Evolutionary conservation across 1,140 invertebrate species (phyloP), one percentile per base, ranked within the genome.

Genomic region (Uloborus diversus): DNA sequence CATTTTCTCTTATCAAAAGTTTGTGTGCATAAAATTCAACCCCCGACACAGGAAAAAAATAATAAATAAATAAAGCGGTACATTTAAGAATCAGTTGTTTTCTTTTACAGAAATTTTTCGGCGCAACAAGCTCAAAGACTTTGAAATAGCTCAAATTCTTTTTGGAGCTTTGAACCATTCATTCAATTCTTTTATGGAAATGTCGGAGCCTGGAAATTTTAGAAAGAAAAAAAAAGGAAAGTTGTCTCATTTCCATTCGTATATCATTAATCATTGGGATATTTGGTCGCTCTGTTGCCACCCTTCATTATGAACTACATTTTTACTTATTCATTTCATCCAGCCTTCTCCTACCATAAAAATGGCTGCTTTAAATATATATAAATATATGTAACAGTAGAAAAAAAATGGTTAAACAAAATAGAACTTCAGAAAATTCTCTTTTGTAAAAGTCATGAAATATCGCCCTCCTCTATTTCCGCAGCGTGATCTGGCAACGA

Each of bases 401-500:
- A 69, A 30, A 27, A 69, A 3, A 51, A 33, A 14, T 25, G n/a
- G 28, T 35, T 25, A 69, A 56, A 51, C 0, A 13, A 37, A 35
- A 68, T 69, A 56, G 47, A 71, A 73, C 69, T 73, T 56, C 17
- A 35, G 71, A 75, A 75, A 42, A 64, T 75, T 47, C 33, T 30
- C 30, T 75, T 75, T 75, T 64, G 71, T 51, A 75, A 75, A 75
- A 64, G 71, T 64, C 59, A 75, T 75, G 71, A 75, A 75, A 75
- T 49, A 75, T 75, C 71, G 59, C 64, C 59, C 33, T 37, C 56
- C 64, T 51, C 42, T 64, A 75, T 75, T 75, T 75, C 57, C 71
- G 57, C 71, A 64, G 59, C 59, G 71, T 64, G 71, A 75, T 75
- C 71, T 64, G 71, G 23, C 35, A 75, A 53, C 59, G 71, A 75